Evolutionary conservation across 2,797 vertebrate species (phyloP).

Genomic region (Coregonus suidteri): DNA sequence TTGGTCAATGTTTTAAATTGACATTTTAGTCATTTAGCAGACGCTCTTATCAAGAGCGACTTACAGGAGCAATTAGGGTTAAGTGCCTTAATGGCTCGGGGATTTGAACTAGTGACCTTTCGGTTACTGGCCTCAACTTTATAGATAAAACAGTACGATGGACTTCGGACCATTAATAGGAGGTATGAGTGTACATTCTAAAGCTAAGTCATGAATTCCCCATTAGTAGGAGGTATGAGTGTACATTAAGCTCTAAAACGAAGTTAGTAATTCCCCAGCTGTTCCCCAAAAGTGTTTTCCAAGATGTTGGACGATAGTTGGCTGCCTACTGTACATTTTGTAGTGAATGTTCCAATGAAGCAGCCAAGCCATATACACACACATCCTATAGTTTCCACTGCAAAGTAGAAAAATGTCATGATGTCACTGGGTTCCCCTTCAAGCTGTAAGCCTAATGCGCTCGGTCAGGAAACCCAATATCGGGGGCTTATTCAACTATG

Average conservation of each 20-base stretch:
- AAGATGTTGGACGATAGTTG: conserved; percentile 13
- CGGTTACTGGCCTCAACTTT: not conserved
- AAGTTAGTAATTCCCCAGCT: not conserved
- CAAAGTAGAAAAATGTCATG: not conserved
- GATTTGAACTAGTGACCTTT: no score
- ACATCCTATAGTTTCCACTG: conserved; percentile 3
- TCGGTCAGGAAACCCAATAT: not conserved
- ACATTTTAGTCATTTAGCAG: not conserved
- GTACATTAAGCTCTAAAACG: not conserved
- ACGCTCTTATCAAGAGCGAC: no score
- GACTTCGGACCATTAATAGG: not conserved
- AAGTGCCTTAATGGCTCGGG: no score
- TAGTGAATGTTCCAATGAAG: conserved; percentile 15
- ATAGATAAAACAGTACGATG: not conserved
- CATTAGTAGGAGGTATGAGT: not conserved
- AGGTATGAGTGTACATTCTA: not conserved
- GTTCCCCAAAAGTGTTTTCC: conserved; percentile 20
- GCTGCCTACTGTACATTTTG: not conserved
- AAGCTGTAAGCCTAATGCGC: not conserved
- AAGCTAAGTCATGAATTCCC: not conserved
- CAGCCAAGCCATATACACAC: not conserved
- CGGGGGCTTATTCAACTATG: not conserved
- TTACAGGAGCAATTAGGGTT: not conserved
- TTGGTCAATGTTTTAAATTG: not conserved
- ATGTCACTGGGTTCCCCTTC: not conserved